A percentile compares a stretch with the other conserved stretches of the same genome.
Conservation (phyloP, 2,797 vertebrate genomes). For the Amphiprion clarkii region DNA sequence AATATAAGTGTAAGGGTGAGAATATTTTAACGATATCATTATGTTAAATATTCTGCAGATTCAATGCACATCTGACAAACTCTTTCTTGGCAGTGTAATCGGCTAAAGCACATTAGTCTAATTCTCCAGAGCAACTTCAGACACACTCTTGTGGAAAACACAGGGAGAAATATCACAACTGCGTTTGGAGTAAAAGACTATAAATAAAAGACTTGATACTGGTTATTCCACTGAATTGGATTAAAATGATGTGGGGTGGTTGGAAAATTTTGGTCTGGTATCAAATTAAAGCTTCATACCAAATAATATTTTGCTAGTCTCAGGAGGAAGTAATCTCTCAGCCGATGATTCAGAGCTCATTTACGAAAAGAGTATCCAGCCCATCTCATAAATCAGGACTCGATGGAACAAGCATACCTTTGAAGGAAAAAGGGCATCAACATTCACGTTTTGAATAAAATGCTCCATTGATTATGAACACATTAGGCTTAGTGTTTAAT, state of each 20-base stretch:
- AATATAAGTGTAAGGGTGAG: constrained; percentile 45
- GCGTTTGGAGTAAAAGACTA: constrained; percentile 63
- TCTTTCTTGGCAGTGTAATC: constrained; percentile 40
- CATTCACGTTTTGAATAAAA: constrained; percentile 65
- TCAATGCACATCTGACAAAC: constrained; percentile 53
- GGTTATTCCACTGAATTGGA: constrained; percentile 72
- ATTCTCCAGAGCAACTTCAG: constrained; percentile 50
- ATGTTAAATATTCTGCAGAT: constrained; percentile 40
- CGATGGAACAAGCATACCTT: constrained; percentile 81
- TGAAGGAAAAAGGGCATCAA: constrained; percentile 51
- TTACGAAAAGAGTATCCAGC: constrained; percentile 66
- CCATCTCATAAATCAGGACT: constrained; percentile 78
- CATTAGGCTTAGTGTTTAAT: constrained; percentile 32
- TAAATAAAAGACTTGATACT: constrained; percentile 77
- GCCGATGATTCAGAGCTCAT: constrained; percentile 76
- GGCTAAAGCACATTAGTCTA: constrained; percentile 46
- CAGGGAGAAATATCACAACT: constrained; percentile 54
- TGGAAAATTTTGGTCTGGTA: constrained; percentile 77
- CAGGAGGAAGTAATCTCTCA: constrained; percentile 77
- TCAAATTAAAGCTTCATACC: constrained; percentile 81
- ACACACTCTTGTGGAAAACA: constrained; percentile 49
- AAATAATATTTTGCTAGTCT: constrained; percentile 79
- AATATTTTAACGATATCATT: constrained; percentile 36
- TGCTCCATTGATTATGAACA: constrained; percentile 64
- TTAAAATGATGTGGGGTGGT: constrained; percentile 66